Conservation (phyloP, 2,797 vertebrate species). For the Syngnathus rostellatus region DNA sequence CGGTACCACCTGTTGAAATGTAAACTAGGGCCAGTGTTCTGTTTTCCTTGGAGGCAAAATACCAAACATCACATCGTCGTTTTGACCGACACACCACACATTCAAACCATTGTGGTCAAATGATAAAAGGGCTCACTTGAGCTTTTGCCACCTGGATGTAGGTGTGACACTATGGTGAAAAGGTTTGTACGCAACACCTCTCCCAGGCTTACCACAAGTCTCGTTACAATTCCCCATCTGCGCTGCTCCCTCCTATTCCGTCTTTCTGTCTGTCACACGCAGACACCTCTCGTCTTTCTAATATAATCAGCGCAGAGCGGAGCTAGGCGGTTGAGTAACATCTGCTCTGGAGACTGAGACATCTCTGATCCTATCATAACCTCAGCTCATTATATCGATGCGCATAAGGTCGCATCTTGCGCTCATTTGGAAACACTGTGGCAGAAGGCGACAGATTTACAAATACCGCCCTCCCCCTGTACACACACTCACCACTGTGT, state of each 20-base stretch:
- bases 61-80: background rate
- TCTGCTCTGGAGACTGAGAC: slow-evolving; percentile 55
- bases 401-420: slow-evolving; percentile 38
- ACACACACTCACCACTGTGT: background rate
- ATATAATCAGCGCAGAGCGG: slow-evolving; percentile 42
- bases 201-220: slow-evolving; percentile 4
- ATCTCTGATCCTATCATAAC: slow-evolving; percentile 58
- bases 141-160: background rate
- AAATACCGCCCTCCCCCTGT: slow-evolving; percentile 20
- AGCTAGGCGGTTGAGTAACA: slow-evolving; percentile 55
- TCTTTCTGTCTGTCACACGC: background rate
- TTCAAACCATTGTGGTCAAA: background rate
- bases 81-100: background rate
- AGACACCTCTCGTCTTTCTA: slow-evolving; percentile 41
- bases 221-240: slow-evolving; percentile 7
- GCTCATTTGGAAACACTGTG: slow-evolving; percentile 43
- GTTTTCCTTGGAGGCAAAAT: no score
- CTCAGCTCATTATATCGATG: slow-evolving; percentile 46
- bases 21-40: no score
- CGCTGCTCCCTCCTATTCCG: background rate
- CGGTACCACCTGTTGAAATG: no score
- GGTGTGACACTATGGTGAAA: background rate
- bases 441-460: slow-evolving; percentile 46
- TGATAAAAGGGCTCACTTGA: background rate
- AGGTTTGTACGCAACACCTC: slow-evolving; percentile 45